Evolutionary conservation across 2,113 vertebrate species (phyloP).

Genomic region (Lanius ludovicianus): DNA sequence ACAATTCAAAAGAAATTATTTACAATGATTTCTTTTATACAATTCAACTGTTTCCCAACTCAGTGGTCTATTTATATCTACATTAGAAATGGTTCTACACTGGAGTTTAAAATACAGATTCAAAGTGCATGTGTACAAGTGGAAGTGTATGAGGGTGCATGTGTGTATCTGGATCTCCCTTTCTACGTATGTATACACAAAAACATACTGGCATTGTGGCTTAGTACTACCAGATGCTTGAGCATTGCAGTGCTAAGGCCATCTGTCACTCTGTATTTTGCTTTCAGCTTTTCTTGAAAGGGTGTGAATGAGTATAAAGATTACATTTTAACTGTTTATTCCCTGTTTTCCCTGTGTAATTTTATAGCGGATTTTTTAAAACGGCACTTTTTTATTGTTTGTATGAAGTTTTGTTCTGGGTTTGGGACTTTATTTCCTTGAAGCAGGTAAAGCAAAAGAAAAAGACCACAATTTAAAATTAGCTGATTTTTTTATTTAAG

Average conservation of each 20-base stretch:
- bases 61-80: background rate
- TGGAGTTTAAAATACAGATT: constrained; percentile 22
- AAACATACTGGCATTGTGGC: background rate
- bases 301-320: constrained; percentile 1
- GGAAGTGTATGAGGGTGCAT: background rate
- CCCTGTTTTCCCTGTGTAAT: constrained; percentile 31
- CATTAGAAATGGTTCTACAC: background rate
- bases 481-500: constrained; percentile 21
- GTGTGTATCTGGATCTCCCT: background rate
- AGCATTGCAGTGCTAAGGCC: background rate
- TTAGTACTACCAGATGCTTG: background rate
- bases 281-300: constrained; percentile 26
- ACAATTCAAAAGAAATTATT: constrained; percentile 10
- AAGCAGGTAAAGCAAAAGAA: constrained; percentile 21
- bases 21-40: background rate
- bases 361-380: constrained; percentile 54
- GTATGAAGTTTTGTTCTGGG: constrained; percentile 24
- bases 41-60: background rate
- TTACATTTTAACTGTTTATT: constrained; percentile 32
- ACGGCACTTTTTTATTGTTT: constrained; percentile 66
- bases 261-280: background rate
- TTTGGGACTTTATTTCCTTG: background rate
- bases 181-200: background rate
- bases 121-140: background rate
- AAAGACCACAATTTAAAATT: constrained; percentile 31